A percentile compares a stretch with the other conserved stretches of the same genome.
phyloP scores from a whole-genome alignment of 2,113 vertebrate species.

The Bufo bufo region DNA sequence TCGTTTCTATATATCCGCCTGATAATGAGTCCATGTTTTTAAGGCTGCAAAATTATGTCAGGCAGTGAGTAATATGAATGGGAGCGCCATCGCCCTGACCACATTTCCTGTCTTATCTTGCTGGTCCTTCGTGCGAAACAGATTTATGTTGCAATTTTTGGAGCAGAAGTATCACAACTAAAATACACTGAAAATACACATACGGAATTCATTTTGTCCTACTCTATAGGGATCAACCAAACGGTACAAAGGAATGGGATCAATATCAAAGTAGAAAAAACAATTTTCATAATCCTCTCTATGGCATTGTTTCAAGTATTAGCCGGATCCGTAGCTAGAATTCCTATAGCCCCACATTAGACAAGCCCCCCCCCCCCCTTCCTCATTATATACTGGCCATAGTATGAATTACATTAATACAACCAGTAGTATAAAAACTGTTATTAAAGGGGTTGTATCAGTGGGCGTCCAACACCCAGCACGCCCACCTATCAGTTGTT shows the following conservation, averaged over 20 bases:
- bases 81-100: neutral
- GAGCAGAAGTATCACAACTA: neutral
- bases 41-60: neutral
- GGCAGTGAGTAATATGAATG: neutral
- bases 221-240: neutral
- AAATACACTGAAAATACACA: neutral
- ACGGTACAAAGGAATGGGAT: neutral
- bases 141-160: neutral
- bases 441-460: too few relatives aligned
- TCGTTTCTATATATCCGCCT: neutral
- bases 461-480: too few relatives aligned
- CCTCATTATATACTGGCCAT: too few relatives aligned
- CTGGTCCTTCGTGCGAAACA: neutral
- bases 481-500: too few relatives aligned
- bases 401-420: too few relatives aligned
- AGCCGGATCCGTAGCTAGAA: too few relatives aligned
- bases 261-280: neutral
- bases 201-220: neutral
- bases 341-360: too few relatives aligned
- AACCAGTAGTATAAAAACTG: too few relatives aligned
- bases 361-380: too few relatives aligned
- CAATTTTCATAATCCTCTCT: neutral
- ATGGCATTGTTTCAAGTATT: neutral
- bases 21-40: neutral
- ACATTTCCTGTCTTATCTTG: neutral